Percentiles rank a stretch among this genome's conserved stretches.
Conservation (phyloP, 2,888 invertebrate genomes). For the Dicranocentrus wangi region DNA sequence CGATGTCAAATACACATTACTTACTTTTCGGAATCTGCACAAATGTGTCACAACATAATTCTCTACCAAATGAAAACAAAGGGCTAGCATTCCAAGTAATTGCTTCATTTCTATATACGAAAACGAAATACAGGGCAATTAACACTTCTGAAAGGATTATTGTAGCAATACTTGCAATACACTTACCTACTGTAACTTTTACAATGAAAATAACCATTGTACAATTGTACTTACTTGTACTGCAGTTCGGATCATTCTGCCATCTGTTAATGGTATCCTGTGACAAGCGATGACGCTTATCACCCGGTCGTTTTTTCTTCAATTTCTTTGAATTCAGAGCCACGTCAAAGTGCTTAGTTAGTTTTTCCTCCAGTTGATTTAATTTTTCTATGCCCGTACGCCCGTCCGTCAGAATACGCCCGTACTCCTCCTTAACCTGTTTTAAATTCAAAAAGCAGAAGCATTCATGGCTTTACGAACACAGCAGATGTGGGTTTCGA, state of each 20-base stretch:
- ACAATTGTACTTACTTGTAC: not conserved
- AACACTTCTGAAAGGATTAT: not conserved
- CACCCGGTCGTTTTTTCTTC: not conserved
- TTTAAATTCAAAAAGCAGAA: not conserved
- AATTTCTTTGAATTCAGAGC: not conserved
- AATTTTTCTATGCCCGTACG: not conserved
- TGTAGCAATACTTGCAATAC: not conserved
- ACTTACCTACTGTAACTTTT: not conserved
- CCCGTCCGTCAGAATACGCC: not conserved
- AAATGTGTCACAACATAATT: conserved; percentile 6
- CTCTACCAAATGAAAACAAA: conserved; percentile 30
- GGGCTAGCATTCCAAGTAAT: conserved; percentile 34
- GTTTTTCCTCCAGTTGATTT: not conserved
- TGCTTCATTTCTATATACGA: conserved; percentile 15
- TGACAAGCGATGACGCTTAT: not conserved
- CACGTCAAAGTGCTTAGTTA: not conserved
- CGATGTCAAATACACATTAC: not conserved
- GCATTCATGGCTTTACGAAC: not conserved
- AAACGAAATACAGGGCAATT: not conserved
- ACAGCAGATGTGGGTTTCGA: not conserved
- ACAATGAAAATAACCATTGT: not conserved
- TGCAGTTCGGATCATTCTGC: conserved; percentile 6
- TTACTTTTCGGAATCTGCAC: conserved; percentile 3
- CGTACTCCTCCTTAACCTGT: conserved; percentile 36
- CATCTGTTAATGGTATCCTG: not conserved